A percentile compares a stretch with the other conserved stretches of the same genome.
Evolutionary conservation across 1,140 invertebrate species (phyloP).

Genomic region (Tenebrio molitor): DNA sequence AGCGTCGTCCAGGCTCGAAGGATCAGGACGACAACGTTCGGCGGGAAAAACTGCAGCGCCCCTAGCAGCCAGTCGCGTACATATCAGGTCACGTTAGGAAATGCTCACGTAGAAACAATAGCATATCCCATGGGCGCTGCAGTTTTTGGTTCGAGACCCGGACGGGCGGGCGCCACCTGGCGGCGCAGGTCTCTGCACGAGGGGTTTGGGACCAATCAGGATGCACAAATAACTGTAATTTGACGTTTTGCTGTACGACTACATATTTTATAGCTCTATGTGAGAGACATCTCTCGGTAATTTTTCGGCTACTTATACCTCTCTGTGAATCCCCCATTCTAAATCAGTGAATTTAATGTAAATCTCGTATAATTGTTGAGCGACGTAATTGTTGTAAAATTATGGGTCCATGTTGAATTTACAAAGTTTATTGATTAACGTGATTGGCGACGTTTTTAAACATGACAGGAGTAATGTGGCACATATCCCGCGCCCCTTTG

Average conservation of each 20-base stretch:
- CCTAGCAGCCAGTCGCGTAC: neutral
- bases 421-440: conserved; percentile 38
- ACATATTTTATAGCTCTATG: too few species aligned
- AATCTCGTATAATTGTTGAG: conserved; percentile 26
- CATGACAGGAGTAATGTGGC: conserved; percentile 1
- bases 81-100: neutral
- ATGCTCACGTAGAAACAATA: conserved; percentile 9
- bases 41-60: conserved; percentile 1
- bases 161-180: too few species aligned
- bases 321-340: conserved; percentile 25
- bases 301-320: conserved; percentile 30
- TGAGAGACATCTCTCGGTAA: neutral
- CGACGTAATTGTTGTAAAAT: conserved; percentile 23
- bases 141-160: neutral
- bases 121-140: neutral
- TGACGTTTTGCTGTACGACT: neutral
- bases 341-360: conserved; percentile 7
- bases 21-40: too few species aligned
- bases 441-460: conserved; percentile 27
- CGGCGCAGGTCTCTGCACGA: too few species aligned
- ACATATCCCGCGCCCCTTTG: conserved; percentile 5
- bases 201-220: conserved; percentile 40
- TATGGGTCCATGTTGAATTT: conserved; percentile 46
- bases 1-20: too few species aligned
- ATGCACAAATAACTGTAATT: conserved; percentile 33